Evolutionary conservation across 1,140 invertebrate genomes (phyloP), one percentile per base, ranked within the genome.

Genomic region (Cataglyphis hispanica): DNA sequence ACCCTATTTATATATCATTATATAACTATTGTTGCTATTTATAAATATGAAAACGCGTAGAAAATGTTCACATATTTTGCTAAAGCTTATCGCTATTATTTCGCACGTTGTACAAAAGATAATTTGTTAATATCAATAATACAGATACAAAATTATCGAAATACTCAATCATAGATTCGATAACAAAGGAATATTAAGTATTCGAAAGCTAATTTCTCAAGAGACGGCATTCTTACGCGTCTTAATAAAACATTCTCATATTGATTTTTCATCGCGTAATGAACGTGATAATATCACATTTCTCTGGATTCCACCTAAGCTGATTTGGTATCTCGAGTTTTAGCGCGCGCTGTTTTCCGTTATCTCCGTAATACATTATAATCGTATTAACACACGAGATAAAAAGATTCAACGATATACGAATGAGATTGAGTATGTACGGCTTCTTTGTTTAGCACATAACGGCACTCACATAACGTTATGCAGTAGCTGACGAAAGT

Each of bases 131-230:
- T 34, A 50, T 25, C n/a, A 40, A 4, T 37, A 31, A 58, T 25
- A 10, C 11, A 31, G 19, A 53, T 53, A 37, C 8, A 19, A 37
- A 60, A 72, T 81, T 72, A 60, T 72, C 37, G 78, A 56, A 16
- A 22, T 53, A 37, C 34, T 4, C 31, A 25, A 56, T 50, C 10
- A 53, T 67, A 53, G 76, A 69, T 69, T 43, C n/a, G 43, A 56
- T 60, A 31, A 72, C 4, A 58, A 72, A 70, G 16, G 53, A 27
- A 19, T 43, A 34, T 83, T 53, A 61, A 74, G 46, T 83, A 72
- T 83, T 72, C 11, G 37, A 27, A 74, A 10, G 31, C 37, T 60
- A 43, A 61, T 74, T 83, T 60, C 25, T 83, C 66, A 66, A 37
- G n/a, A 37, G 53, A 43, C 8, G 6, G 13, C 13, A 13, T 43